Evolutionary conservation across 2,113 vertebrate genomes (phyloP), one percentile per base, ranked within the genome.

Genomic region (Calidris pygmaea): DNA sequence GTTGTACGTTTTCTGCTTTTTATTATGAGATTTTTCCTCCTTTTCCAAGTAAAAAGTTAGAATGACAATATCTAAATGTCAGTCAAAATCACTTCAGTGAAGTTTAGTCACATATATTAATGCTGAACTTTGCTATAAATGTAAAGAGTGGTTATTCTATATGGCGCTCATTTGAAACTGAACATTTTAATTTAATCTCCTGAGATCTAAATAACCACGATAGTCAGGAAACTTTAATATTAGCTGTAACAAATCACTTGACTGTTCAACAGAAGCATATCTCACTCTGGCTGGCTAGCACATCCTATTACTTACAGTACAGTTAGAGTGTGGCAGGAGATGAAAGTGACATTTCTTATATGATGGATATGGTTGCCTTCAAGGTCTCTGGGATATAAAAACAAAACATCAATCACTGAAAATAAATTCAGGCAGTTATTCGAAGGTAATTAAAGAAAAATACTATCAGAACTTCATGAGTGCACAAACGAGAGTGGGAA

Each of bases 291-390:
- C 85, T 89, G 50, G 43, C 74, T 52, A 63, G 43, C 30, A 18
- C 48, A 87, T 68, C 85, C 52, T 55, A 15, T 96, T 98, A 99
- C 99, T 99, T 98, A 99, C 99, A 99, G 98, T 81, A 99, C 99
- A 79, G 99, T 99, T 96, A 99, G 96, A 97, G 98, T 98, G 86
- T 70, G 98, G 97, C 99, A 99, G 72, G 99, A 99, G 80, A 93
- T 96, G 96, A 99, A 99, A 60, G 99, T 99, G 81, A 90, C 83
- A 59, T 99, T 99, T 92, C 98, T 98, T 96, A 99, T 98, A 34
- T 96, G 98, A 95, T 98, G 98, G 66, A 99, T 99, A 65, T 98
- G 98, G 96, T 99, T 99, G 88, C 98, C 99, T 98, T 99, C 99
- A 90, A 99, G 97, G 88, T 99, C 99, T 65, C 99, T 99, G 95